Evolutionary conservation across 2,888 invertebrate species (phyloP).

Genomic region (Eretmocerus hayati): DNA sequence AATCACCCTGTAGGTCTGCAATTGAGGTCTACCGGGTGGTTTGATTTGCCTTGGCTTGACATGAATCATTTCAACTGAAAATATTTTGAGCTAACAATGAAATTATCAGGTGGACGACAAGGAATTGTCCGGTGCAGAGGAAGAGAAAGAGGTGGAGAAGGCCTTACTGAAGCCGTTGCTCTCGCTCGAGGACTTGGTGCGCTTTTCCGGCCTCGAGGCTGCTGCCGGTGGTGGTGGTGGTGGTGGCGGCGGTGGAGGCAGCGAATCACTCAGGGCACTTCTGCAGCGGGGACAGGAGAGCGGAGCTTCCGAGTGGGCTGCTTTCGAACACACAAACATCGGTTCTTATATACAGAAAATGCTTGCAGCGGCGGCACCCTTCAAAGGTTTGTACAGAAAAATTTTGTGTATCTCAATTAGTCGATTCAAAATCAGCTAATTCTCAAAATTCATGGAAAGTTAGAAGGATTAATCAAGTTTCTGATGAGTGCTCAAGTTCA

Average conservation of each 20-base stretch:
- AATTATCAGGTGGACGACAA: slow-evolving; percentile 55
- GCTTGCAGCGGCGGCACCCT: slow-evolving; percentile 44
- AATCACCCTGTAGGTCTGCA: no score
- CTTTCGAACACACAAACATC: slow-evolving; percentile 49
- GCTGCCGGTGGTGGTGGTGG: no score
- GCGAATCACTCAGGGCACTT: slow-evolving; percentile 51
- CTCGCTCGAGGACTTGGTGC: slow-evolving; percentile 55
- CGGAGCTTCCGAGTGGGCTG: slow-evolving; percentile 49
- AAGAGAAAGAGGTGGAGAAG: slow-evolving; percentile 56
- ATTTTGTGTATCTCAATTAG: no score
- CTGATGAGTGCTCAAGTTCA: no score
- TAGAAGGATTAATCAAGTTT: no score
- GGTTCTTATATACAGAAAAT: slow-evolving; percentile 54
- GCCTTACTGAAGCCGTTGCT: slow-evolving; percentile 53
- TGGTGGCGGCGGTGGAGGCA: slow-evolving; percentile 31
- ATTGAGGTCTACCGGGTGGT: no score
- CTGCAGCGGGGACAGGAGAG: slow-evolving; percentile 49
- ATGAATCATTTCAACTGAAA: no score
- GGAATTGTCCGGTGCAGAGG: slow-evolving; percentile 54
- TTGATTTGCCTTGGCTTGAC: no score
- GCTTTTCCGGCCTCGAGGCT: slow-evolving; percentile 52
- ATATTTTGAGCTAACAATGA: no score
- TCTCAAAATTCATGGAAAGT: no score
- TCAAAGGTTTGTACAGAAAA: slow-evolving; percentile 43
- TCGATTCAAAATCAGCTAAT: no score